Evolutionary conservation across 2,797 vertebrate genomes (phyloP).

Genomic region (Cynodonichthys magdalenae): DNA sequence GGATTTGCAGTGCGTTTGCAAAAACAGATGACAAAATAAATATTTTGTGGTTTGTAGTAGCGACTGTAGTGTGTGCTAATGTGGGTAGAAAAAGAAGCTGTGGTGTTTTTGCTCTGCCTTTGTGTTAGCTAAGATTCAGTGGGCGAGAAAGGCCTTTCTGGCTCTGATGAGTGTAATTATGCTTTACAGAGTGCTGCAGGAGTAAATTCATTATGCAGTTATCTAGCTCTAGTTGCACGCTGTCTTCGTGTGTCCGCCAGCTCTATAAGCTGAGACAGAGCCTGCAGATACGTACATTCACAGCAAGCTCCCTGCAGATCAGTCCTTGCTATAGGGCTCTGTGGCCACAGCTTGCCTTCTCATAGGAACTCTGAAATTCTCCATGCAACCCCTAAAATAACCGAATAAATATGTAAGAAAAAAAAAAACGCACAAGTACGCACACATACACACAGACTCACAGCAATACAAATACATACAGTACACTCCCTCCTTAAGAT

Average conservation of each 20-base stretch:
- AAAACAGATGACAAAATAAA: slow-evolving; percentile 28
- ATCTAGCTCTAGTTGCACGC: slow-evolving; percentile 59
- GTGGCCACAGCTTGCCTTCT: slow-evolving; percentile 41
- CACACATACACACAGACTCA: slow-evolving; percentile 18
- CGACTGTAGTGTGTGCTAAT: slow-evolving; percentile 34
- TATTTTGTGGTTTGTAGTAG: slow-evolving; percentile 36
- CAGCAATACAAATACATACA: slow-evolving; percentile 14
- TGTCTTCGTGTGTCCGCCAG: slow-evolving; percentile 58
- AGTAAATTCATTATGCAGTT: slow-evolving; percentile 81
- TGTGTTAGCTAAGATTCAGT: slow-evolving; percentile 76
- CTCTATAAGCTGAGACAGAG: slow-evolving; percentile 63
- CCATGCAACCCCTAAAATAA: slow-evolving; percentile 38
- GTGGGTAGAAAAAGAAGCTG: slow-evolving; percentile 35
- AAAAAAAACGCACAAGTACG: slow-evolving; percentile 26
- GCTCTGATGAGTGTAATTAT: slow-evolving; percentile 82
- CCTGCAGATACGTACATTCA: slow-evolving; percentile 67
- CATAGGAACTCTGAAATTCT: slow-evolving; percentile 50
- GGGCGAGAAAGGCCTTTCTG: slow-evolving; percentile 65
- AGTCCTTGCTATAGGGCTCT: slow-evolving; percentile 71
- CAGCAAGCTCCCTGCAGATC: slow-evolving; percentile 72
- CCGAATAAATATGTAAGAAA: slow-evolving; percentile 56
- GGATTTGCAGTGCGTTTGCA: slow-evolving; percentile 10
- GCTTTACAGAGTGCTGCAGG: slow-evolving; percentile 80
- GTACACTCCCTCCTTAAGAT: slow-evolving; percentile 23
- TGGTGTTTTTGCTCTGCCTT: slow-evolving; percentile 55